Percentiles rank a stretch among this genome's conserved stretches.
Conservation (phyloP, 2,113 vertebrate species). For the Chaetodon auriga region DNA sequence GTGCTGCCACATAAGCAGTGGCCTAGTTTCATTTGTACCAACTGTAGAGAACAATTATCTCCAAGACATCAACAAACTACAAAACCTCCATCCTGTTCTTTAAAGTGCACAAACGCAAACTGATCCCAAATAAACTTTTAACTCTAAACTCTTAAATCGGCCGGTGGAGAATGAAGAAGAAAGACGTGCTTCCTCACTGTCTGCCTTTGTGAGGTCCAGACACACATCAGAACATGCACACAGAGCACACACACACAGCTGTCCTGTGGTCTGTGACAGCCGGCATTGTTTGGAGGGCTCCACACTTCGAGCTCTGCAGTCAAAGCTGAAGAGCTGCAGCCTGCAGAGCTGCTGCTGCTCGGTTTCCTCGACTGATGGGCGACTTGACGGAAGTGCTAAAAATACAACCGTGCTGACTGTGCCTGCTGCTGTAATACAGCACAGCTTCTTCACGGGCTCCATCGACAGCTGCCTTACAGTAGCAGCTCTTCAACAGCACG, state of each 20-base stretch:
- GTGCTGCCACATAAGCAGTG: neutral
- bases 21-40: neutral
- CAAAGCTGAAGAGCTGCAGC: neutral
- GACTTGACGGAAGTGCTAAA: slow-evolving; percentile 50
- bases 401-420: slow-evolving; percentile 32
- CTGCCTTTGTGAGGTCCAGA: neutral
- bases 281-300: slow-evolving; percentile 5
- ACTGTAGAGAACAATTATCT: neutral
- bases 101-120: neutral
- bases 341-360: neutral
- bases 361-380: neutral
- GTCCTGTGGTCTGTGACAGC: neutral
- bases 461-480: neutral
- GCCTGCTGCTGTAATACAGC: neutral
- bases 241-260: slow-evolving; percentile 23
- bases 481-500: neutral
- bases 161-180: neutral
- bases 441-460: neutral
- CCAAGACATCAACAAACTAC: neutral
- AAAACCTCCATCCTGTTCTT: neutral
- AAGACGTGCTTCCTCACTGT: neutral
- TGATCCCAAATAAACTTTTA: neutral
- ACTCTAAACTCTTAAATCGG: neutral
- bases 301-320: neutral
- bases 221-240: neutral